Conservation (phyloP, 2,113 vertebrate species). For the Spizaetus ornatus region DNA sequence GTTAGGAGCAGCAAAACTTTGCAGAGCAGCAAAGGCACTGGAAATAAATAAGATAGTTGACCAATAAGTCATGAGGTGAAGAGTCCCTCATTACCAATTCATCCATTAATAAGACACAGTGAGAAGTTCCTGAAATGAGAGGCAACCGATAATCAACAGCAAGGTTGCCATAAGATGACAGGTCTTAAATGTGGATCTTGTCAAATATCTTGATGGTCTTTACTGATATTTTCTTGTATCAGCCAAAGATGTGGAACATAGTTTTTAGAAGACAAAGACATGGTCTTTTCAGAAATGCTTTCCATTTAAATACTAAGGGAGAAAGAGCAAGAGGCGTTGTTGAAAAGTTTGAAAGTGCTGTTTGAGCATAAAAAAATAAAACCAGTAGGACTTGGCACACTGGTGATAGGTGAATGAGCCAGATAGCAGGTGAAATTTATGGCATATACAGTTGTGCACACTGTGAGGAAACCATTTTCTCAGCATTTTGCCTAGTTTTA, state of each 20-base stretch:
- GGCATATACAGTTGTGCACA: not conserved
- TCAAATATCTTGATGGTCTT: not conserved
- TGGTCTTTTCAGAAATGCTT: not conserved
- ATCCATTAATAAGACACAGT: not conserved
- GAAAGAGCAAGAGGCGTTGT: not conserved
- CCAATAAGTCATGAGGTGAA: not conserved
- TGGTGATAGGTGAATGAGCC: not conserved
- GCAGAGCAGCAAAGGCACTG: not conserved
- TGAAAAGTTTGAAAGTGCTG: not conserved
- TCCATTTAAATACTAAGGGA: not conserved
- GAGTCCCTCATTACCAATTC: not conserved
- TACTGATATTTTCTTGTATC: not conserved
- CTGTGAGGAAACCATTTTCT: not conserved
- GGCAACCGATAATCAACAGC: not conserved
- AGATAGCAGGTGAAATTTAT: not conserved
- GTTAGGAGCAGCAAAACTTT: not conserved
- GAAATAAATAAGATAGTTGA: not conserved
- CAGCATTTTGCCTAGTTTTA: not conserved
- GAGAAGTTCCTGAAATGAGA: not conserved
- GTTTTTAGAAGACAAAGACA: not conserved
- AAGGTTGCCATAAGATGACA: not conserved
- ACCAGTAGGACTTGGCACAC: not conserved
- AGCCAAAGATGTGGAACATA: not conserved
- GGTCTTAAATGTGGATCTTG: not conserved
- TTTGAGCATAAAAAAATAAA: not conserved